Evolutionary conservation across 2,888 invertebrate species (phyloP).

Genomic region (Macrosiphum euphorbiae): DNA sequence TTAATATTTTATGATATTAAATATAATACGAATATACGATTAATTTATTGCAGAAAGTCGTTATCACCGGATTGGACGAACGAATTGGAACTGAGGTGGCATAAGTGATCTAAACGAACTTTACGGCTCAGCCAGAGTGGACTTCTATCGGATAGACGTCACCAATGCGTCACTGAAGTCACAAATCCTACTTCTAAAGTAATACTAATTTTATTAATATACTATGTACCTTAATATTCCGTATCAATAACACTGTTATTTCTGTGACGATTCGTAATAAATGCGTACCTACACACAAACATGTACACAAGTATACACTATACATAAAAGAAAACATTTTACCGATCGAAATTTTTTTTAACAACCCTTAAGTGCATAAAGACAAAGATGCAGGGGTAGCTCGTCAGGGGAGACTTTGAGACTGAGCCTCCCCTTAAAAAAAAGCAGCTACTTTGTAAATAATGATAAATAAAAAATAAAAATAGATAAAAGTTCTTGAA

Average conservation of each 20-base stretch:
- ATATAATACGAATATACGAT: neutral
- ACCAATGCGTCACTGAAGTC: neutral
- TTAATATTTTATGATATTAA: neutral
- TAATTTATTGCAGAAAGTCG: neutral
- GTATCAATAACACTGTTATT: no score
- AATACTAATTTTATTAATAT: neutral
- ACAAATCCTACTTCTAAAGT: neutral
- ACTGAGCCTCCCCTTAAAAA: no score
- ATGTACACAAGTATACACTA: neutral
- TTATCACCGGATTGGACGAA: neutral
- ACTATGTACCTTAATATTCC: no score
- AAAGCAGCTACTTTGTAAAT: no score
- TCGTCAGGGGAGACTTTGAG: no score
- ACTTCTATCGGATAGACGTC: neutral
- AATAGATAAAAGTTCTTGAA: no score
- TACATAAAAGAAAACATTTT: neutral
- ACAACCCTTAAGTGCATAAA: neutral
- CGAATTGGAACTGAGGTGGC: neutral
- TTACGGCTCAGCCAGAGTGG: neutral
- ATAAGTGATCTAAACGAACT: neutral
- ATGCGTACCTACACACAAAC: neutral
- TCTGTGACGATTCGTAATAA: no score
- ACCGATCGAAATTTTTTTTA: neutral
- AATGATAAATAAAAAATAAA: no score
- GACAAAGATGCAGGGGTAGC: no score